phyloP scores from a whole-genome alignment of 64 coral and sea anemone species.

The Stichodactyla helianthus region DNA sequence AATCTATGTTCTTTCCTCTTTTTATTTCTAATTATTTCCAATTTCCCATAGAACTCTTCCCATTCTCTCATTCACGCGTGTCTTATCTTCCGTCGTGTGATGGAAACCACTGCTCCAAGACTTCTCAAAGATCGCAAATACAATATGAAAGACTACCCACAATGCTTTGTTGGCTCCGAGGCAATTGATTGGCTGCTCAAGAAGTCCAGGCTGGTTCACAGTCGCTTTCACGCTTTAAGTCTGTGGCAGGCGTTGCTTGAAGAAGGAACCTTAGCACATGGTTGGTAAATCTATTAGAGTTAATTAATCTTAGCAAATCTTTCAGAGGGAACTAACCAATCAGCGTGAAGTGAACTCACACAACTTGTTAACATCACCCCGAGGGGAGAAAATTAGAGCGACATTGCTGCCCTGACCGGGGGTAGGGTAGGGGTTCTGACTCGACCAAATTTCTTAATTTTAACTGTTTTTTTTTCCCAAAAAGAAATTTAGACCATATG shows the following conservation, averaged over 20 bases:
- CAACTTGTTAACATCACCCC: no score
- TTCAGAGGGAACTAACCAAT: no score
- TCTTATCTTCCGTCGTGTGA: constrained; percentile 23
- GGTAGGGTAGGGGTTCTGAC: no score
- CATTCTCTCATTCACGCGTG: constrained; percentile 6
- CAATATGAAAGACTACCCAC: constrained; percentile 25
- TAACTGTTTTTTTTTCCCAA: no score
- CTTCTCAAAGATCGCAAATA: constrained; percentile 50
- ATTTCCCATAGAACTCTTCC: background rate
- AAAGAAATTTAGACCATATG: no score
- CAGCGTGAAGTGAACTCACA: no score
- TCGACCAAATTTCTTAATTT: no score
- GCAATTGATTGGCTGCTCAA: constrained; percentile 69
- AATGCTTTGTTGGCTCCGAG: constrained; percentile 68
- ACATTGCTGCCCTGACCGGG: no score
- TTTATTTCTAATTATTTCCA: background rate
- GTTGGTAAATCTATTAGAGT: constrained; percentile 8
- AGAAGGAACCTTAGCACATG: constrained; percentile 58
- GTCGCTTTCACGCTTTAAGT: constrained; percentile 61
- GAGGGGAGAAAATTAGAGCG: no score
- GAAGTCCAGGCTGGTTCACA: constrained; percentile 65
- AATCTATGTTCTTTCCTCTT: background rate
- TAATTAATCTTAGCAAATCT: no score
- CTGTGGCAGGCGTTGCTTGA: constrained; percentile 79
- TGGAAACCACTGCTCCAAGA: constrained; percentile 41